These are phyloP conservation scores for Gadopsis marmoratus DNA, from an alignment of 2,797 vertebrate species.

Conservation along the genomic window DNA sequence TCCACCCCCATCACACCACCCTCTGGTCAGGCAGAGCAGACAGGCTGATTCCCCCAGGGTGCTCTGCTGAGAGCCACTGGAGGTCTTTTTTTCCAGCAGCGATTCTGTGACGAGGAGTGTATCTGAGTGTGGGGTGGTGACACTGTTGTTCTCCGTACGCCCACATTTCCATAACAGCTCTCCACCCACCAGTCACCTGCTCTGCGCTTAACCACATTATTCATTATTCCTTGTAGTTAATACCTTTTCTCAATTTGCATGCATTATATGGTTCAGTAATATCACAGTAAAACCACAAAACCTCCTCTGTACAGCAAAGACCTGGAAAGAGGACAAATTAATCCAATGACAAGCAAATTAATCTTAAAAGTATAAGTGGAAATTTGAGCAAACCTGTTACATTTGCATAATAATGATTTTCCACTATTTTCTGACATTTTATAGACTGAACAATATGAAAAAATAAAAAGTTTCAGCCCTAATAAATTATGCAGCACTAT, in stretches of 20 bases:
- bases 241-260: background rate
- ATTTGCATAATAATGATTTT: too few species aligned
- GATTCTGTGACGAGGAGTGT: background rate
- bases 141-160: conserved; percentile 9
- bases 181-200: conserved; percentile 14
- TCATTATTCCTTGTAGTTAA: background rate
- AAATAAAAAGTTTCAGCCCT: too few species aligned
- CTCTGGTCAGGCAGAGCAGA: background rate
- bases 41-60: background rate
- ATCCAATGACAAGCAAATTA: too few species aligned
- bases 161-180: conserved; percentile 6
- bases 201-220: background rate
- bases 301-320: too few species aligned
- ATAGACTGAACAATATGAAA: too few species aligned
- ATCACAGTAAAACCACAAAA: background rate
- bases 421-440: too few species aligned
- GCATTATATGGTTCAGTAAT: background rate
- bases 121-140: background rate
- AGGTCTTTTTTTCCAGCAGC: background rate
- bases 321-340: too few species aligned
- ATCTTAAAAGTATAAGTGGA: too few species aligned
- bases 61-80: background rate
- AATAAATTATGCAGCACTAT: too few species aligned
- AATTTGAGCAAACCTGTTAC: too few species aligned
- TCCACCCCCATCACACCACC: background rate